phyloP scores from a whole-genome alignment of 2,888 invertebrate genomes.

The Lasioglossum marginatum region DNA sequence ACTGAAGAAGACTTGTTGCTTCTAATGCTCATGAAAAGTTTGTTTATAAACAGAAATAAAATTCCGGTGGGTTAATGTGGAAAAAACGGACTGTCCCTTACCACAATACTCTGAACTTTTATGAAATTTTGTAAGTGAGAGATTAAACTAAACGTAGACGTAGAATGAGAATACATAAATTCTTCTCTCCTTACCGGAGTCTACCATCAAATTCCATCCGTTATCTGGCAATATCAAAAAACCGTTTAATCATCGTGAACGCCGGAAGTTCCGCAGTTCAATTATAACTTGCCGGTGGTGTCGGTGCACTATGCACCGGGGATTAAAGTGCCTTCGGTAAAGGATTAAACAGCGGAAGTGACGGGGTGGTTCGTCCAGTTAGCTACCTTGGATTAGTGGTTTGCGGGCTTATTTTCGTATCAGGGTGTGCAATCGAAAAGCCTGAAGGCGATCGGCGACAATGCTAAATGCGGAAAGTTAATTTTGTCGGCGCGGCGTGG shows the following conservation, averaged over 20 bases:
- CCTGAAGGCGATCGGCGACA: neutral
- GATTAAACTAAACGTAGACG: neutral
- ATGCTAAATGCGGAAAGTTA: neutral
- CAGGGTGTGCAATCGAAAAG: neutral
- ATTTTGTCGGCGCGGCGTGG: neutral
- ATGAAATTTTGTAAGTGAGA: too few species aligned
- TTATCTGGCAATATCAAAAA: neutral
- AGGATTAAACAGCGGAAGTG: neutral
- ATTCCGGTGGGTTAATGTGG: too few species aligned
- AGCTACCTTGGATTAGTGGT: neutral
- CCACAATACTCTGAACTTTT: too few species aligned
- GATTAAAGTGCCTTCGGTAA: neutral
- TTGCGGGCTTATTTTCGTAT: too few species aligned
- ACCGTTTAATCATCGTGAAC: neutral
- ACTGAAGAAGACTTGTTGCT: too few species aligned
- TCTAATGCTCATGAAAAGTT: too few species aligned
- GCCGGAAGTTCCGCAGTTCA: neutral
- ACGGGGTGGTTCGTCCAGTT: neutral
- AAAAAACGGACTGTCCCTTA: too few species aligned
- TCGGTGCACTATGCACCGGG: neutral
- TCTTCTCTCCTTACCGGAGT: neutral
- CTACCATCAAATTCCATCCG: neutral
- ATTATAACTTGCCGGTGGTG: neutral
- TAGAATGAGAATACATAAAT: too few species aligned
- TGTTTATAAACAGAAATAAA: too few species aligned